A percentile compares a stretch with the other conserved stretches of the same genome.
phyloP scores from a whole-genome alignment of 2,113 vertebrate species.

The Leptosomus discolor region DNA sequence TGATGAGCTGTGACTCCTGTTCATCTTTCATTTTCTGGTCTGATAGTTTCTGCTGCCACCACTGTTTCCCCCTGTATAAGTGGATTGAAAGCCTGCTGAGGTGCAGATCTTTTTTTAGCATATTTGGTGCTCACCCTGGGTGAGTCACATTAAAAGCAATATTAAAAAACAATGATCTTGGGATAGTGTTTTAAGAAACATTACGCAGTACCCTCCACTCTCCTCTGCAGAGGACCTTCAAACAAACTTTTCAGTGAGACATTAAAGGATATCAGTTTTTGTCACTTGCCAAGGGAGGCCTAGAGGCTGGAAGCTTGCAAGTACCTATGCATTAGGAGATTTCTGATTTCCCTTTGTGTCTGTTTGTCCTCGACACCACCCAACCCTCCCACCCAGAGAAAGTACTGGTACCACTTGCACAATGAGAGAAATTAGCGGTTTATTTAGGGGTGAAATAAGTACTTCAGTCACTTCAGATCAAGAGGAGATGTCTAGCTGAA shows the following conservation, averaged over 20 bases:
- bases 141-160: not conserved
- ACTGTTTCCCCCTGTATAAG: not conserved
- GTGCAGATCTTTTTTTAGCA: not conserved
- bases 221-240: not conserved
- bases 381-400: too few relatives aligned
- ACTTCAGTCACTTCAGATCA: not conserved
- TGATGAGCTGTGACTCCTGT: conserved; percentile 15
- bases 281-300: not conserved
- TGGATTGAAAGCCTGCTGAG: not conserved
- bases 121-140: not conserved
- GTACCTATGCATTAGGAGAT: not conserved
- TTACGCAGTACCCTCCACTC: not conserved
- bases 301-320: not conserved
- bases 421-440: not conserved
- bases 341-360: not conserved
- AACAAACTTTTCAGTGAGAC: not conserved
- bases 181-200: not conserved
- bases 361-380: too few relatives aligned
- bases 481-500: not conserved
- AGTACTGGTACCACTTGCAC: not conserved
- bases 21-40: conserved; percentile 39
- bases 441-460: not conserved
- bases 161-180: not conserved
- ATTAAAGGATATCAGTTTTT: not conserved
- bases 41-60: not conserved